These are phyloP conservation scores for Eulemur coronatus DNA, from an alignment of 2,797 vertebrate species.

Conservation along the genomic window DNA sequence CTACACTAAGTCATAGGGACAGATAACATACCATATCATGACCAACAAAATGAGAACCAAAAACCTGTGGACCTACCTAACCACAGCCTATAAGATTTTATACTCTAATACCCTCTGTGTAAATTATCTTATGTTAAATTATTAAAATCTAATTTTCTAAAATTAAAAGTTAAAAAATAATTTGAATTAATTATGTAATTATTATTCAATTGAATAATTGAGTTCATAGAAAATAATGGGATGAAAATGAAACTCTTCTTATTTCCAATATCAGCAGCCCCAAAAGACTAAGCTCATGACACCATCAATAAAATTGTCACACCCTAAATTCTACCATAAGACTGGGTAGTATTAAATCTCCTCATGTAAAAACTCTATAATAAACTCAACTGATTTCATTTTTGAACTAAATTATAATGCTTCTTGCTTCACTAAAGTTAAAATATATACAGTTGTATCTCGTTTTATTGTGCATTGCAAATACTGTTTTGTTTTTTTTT, in stretches of 20 bases:
- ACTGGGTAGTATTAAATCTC: conserved; percentile 41
- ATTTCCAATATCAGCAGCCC: not conserved
- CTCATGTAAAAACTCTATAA: conserved; percentile 70
- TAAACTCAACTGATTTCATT: conserved; percentile 70
- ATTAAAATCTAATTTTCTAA: conserved; percentile 25
- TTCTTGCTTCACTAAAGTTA: conserved; percentile 49
- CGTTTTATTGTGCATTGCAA: not conserved
- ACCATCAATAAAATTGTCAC: not conserved
- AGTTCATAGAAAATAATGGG: not conserved
- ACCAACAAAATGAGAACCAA: not conserved
- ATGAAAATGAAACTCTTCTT: conserved; percentile 7
- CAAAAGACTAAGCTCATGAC: not conserved
- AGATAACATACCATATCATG: not conserved
- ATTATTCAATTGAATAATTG: not conserved
- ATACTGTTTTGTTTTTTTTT: not conserved
- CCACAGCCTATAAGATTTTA: not conserved
- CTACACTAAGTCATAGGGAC: not conserved
- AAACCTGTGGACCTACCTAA: not conserved
- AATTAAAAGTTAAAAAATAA: not conserved
- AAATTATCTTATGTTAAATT: not conserved
- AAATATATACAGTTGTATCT: not conserved
- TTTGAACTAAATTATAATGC: conserved; percentile 60
- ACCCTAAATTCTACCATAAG: not conserved
- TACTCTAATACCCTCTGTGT: not conserved
- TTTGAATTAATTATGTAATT: not conserved